These are phyloP conservation scores for Agrochola lota DNA, from an alignment of 2,888 invertebrate genomes.

Conservation along the genomic window DNA sequence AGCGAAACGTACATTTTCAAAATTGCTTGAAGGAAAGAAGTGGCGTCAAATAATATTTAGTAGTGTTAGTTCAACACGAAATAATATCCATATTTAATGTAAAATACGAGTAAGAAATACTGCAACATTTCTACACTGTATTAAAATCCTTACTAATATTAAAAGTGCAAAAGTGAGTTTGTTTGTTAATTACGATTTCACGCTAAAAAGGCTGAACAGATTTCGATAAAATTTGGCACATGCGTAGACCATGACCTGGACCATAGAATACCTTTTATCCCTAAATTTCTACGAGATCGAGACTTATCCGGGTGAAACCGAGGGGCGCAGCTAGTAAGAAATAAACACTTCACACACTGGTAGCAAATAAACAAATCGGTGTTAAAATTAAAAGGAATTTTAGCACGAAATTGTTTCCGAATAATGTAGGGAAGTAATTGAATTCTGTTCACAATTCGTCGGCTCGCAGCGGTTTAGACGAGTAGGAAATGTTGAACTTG, in stretches of 20 bases:
- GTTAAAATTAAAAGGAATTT: slow-evolving; percentile 54
- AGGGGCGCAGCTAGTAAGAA: not conserved
- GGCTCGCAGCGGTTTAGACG: slow-evolving; percentile 18
- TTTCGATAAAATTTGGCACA: too few species aligned
- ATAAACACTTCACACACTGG: slow-evolving; percentile 35
- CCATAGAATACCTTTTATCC: too few species aligned
- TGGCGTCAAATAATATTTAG: not conserved
- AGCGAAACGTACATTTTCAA: too few species aligned
- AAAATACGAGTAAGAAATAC: slow-evolving; percentile 9
- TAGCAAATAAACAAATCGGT: slow-evolving; percentile 43
- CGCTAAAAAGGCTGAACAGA: too few species aligned
- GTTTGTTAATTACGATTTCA: too few species aligned
- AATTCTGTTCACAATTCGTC: slow-evolving; percentile 39
- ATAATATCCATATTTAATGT: not conserved
- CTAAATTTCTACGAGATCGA: too few species aligned
- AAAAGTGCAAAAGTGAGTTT: too few species aligned
- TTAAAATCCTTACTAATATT: not conserved
- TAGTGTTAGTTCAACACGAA: slow-evolving; percentile 1
- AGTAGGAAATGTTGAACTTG: not conserved
- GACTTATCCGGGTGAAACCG: too few species aligned
- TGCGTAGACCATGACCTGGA: too few species aligned
- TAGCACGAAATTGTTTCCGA: slow-evolving; percentile 20
- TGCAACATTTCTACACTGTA: slow-evolving; percentile 3
- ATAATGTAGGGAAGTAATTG: slow-evolving; percentile 41
- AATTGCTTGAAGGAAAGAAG: not conserved